Base-by-base conservation (phyloP, 2,113 vertebrate species). In the Sylvilagus bachmani region DNA sequence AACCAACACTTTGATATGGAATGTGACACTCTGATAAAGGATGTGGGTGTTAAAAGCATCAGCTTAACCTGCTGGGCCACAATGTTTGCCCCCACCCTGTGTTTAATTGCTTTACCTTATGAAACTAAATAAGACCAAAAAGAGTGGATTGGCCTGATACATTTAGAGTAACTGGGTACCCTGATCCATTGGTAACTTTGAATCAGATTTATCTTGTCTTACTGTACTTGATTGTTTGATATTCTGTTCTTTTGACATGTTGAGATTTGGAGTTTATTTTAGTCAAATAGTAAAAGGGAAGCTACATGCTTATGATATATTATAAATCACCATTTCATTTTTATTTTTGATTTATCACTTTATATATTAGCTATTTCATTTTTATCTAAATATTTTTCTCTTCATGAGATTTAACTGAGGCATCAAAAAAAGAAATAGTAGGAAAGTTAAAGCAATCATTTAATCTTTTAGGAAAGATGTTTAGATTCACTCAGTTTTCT, bases 151-250 rank as follows among this genome's bases (percentile, higher is more conserved):
- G 16, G 10, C 53, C 58, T 88, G 71, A 83, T 93, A 89, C 73
- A 92, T 80, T 89, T n/a, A 85, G 11, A 80, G 49, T 83, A 79
- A 78, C 53, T 95, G 9, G 66, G 22, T 79, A 74, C 24, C 44
- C 29, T 64, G 10, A 89, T 86, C 6, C 77, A 5, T 82, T 92
- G 70, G 31, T 90, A 51, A 90, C 16, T 73, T 89, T 87, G 64
- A 93, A 77, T 91, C 27, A 89, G 38, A 84, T 75, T 51, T 96
- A 70, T 79, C 62, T 94, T 75, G 21, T 78, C 74, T 93, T 93
- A 94, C 55, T 84, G 24, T 86, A 69, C 49, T 79, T 38, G 5
- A 69, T 94, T 87, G 36, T 84, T 95, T 86, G 70, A 92, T 74
- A 70, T 90, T 87, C 31, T 84, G 13, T 66, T 90, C 14, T 81